These are phyloP conservation scores for Trypoxylus dichotomus DNA, from an alignment of 1,140 invertebrate genomes.

Conservation along the genomic window DNA sequence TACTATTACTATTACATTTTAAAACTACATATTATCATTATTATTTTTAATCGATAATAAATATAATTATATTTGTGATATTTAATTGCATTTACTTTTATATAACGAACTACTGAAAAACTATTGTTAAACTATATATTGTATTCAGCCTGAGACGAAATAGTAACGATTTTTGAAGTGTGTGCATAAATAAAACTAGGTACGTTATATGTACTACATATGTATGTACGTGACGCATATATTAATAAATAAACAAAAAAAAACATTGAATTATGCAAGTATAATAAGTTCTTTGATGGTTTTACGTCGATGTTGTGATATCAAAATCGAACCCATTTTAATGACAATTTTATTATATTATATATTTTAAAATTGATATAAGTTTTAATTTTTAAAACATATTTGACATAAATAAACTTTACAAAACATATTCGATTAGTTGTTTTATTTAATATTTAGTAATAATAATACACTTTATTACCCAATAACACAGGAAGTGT, in stretches of 20 bases:
- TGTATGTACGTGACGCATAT: background rate
- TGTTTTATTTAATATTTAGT: too few relatives aligned
- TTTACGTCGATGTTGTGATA: conserved; percentile 18
- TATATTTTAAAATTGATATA: conserved; percentile 3
- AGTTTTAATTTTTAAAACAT: conserved; percentile 25
- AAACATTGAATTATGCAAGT: background rate
- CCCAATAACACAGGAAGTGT: too few relatives aligned
- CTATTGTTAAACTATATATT: background rate
- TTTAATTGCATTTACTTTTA: conserved; percentile 18
- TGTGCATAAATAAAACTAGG: background rate
- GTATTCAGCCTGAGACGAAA: conserved; percentile 1
- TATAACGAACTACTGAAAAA: background rate
- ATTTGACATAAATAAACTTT: conserved; percentile 14
- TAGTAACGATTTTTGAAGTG: conserved; percentile 6
- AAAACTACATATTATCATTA: background rate
- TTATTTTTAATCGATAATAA: background rate
- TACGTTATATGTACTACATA: background rate
- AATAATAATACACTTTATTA: too few relatives aligned
- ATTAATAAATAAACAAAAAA: background rate
- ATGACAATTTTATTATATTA: conserved; percentile 23
- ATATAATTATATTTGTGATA: conserved; percentile 10
- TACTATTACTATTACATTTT: background rate
- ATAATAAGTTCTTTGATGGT: conserved; percentile 15
- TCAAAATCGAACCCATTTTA: conserved; percentile 15
- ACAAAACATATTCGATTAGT: background rate